A percentile compares a stretch with the other conserved stretches of the same genome.
phyloP scores from a whole-genome alignment of 2,113 vertebrate genomes.

The Otolemur garnettii region DNA sequence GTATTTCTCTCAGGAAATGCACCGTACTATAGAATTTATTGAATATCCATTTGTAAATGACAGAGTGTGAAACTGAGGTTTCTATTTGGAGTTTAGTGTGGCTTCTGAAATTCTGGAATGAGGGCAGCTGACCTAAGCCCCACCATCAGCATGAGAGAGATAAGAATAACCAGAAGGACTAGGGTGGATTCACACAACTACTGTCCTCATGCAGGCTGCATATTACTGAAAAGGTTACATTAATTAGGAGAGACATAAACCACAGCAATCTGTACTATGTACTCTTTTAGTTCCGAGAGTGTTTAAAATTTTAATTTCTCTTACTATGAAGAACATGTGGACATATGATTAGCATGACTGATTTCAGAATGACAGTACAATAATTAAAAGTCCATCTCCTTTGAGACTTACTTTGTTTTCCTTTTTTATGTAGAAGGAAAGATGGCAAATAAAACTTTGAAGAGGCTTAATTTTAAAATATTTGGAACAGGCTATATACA shows the following conservation, averaged over 20 bases:
- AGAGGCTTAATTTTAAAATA: conserved; percentile 46
- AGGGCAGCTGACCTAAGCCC: background rate
- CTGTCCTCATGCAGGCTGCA: background rate
- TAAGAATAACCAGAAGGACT: background rate
- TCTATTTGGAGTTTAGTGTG: background rate
- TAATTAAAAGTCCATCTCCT: background rate
- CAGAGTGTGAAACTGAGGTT: background rate
- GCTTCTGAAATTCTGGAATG: background rate
- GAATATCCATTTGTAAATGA: background rate
- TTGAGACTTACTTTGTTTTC: background rate
- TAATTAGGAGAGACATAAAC: background rate
- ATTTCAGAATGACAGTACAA: conserved; percentile 48
- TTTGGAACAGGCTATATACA: background rate
- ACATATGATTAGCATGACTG: background rate
- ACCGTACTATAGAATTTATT: background rate
- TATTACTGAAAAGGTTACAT: background rate
- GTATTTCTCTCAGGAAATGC: conserved; percentile 30
- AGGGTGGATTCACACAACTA: background rate
- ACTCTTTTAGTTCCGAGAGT: background rate
- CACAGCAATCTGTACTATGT: background rate
- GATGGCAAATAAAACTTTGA: background rate
- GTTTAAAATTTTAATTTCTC: conserved; percentile 32
- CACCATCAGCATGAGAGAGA: background rate
- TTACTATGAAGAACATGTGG: background rate
- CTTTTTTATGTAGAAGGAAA: background rate